Conservation (phyloP, 2,888 invertebrate genomes). For the Agrochola macilenta region DNA sequence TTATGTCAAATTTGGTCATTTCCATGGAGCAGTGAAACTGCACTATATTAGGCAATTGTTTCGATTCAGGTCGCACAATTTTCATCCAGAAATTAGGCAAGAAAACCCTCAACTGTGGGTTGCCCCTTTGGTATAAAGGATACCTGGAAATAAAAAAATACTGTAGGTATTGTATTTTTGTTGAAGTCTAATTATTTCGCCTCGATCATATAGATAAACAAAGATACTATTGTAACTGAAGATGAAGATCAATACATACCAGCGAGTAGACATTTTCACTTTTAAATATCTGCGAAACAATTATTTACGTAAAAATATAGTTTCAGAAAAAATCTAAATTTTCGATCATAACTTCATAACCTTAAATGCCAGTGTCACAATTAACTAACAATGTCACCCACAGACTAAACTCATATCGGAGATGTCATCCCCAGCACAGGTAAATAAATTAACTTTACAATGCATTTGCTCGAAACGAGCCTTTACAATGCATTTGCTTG, state of each 20-base stretch:
- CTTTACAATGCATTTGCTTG: too few species aligned
- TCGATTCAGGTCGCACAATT: slow-evolving; percentile 92
- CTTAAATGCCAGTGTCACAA: slow-evolving; percentile 7
- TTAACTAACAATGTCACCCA: neutral
- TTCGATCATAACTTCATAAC: slow-evolving; percentile 3
- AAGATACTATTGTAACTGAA: neutral
- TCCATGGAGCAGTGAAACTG: slow-evolving; percentile 97
- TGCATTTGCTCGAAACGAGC: too few species aligned
- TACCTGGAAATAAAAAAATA: slow-evolving; percentile 91
- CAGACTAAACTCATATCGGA: neutral
- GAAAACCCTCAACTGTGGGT: slow-evolving; percentile 98
- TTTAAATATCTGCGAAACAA: neutral
- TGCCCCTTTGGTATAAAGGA: slow-evolving; percentile 97
- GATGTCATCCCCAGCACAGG: neutral
- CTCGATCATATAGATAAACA: neutral
- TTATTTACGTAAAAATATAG: neutral
- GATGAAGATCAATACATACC: slow-evolving; percentile 71
- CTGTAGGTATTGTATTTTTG: slow-evolving; percentile 5
- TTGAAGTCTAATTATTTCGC: slow-evolving; percentile 1
- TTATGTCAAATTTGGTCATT: slow-evolving; percentile 97
- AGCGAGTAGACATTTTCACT: slow-evolving; percentile 84
- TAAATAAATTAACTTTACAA: neutral
- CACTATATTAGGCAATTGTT: slow-evolving; percentile 95
- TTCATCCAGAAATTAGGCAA: slow-evolving; percentile 99
- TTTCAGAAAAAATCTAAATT: neutral